Evolutionary conservation across 2,797 vertebrate species (phyloP), one percentile per base, ranked within the genome.

Genomic region (Liparis tanakae): DNA sequence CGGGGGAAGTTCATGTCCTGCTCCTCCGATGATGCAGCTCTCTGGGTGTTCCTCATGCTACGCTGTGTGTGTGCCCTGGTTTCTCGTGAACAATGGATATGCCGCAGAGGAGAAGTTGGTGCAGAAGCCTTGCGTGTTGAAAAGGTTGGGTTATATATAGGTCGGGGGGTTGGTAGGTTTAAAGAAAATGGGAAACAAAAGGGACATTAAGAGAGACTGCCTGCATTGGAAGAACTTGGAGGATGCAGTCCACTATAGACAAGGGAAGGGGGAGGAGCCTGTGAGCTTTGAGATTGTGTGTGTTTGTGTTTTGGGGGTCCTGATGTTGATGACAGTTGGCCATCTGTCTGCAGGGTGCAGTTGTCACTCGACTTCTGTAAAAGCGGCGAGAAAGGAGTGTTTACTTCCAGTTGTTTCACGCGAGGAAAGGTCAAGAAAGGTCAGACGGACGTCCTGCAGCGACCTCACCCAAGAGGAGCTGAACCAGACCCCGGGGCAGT

Each of bases 251-350:
- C n/a, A n/a, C n/a, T n/a, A n/a, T n/a, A n/a, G n/a, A n/a, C n/a
- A n/a, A n/a, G n/a, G n/a, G n/a, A n/a, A 30, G 25, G 25, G 71
- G 76, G 78, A 81, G 84, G 78, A 69, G 70, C 71, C 68, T 75
- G 70, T 54, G 54, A 69, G 67, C 74, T 79, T 79, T 80, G 25
- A 30, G 25, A 30, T 2, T 30, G 25, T 30, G 25, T 30, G 25
- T 30, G 25, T 30, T 30, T 30, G 25, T 30, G 4, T 30, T 30
- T 30, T 30, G 25, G 25, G 25, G 25, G 25, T 30, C 25, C 25
- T 30, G 25, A 30, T 30, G 25, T 30, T 30, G 25, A 30, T 30
- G 25, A 30, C 25, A 30, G 39, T 61, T 9, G 54, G 20, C 74
- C 76, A 66, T 80, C 72, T 86, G 75, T 84, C 77, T 78, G 59